A percentile compares a stretch with the other conserved stretches of the same genome.
These are phyloP conservation scores for Piprites chloris DNA, from an alignment of 2,113 vertebrate genomes.

Conservation along the genomic window DNA sequence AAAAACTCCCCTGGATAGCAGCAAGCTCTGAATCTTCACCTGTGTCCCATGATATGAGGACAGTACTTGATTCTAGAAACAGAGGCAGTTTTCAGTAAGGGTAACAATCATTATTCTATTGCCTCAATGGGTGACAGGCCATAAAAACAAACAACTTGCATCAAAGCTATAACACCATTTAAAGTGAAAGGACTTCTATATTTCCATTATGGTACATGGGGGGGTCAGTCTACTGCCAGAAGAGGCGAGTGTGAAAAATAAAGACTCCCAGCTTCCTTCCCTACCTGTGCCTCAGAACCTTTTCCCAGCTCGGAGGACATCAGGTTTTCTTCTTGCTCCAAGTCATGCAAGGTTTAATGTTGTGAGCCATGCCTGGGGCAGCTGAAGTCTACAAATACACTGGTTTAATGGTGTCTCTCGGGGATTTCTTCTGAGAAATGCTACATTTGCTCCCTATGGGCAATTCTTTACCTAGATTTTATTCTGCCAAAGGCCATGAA, in stretches of 20 bases:
- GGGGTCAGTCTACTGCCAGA: background rate
- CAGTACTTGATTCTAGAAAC: background rate
- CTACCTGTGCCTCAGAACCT: background rate
- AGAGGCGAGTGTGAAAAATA: background rate
- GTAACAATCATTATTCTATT: background rate
- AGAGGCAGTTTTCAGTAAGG: background rate
- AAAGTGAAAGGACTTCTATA: background rate
- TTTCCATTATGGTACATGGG: background rate
- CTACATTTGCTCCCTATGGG: background rate
- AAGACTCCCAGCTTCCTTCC: background rate
- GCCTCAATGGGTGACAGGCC: background rate
- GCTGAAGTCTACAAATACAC: background rate
- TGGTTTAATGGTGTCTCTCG: background rate
- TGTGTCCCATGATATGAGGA: background rate
- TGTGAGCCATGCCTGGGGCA: background rate
- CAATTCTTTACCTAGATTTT: background rate
- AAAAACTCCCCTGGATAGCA: background rate
- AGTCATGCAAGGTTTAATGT: background rate
- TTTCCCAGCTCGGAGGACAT: background rate
- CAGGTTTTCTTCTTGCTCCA: background rate
- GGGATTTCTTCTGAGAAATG: background rate
- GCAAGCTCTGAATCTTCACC: background rate
- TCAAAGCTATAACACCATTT: background rate
- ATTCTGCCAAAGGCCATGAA: background rate
- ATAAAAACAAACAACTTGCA: conserved; percentile 9